Base-by-base conservation (phyloP, 2,113 vertebrate genomes). In the Oplegnathus fasciatus region DNA sequence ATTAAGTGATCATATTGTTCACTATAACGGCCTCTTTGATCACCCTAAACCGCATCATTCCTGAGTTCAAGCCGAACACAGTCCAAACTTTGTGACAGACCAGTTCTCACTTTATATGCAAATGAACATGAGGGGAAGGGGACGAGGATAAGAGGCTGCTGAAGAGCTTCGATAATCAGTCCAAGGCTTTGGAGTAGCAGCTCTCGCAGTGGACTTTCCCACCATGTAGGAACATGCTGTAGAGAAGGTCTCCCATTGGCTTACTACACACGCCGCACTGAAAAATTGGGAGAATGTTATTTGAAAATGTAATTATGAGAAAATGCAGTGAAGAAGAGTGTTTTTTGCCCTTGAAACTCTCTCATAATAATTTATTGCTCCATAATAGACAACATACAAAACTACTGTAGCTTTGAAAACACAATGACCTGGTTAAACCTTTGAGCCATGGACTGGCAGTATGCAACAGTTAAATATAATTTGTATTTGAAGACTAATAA, bases 131-230 rank as follows among this genome's bases (percentile, higher is more conserved):
- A 64, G 75, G 75, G 50, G 86, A 86, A 79, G 42, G 24, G 54
- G 30, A 18, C 2, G 46, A 42, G 78, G 83, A 74, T 50, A 75
- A 81, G 71, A 83, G 84, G 81, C 55, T 30, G 65, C 80, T 71
- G 72, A 66, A 10, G 80, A 77, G 87, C 73, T 69, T 15, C 6
- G 17, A 64, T 73, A 66, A 91, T 91, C 92, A 95, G 92, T 96
- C 96, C 68, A 96, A 91, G 66, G 95, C 89, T 6, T 94, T 96
- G 87, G 94, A 83, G 9, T 98, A 98, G 93, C 97, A 98, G 89
- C 82, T 95, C 90, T 97, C 96, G 2, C 97, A 98, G 93, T 98
- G 96, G 85, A 98, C 96, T 10, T 93, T 96, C 78, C 96, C 95
- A 3, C 91, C 87, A 28, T 97, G 97, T 85, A 98, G 94, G 93